Evolutionary conservation across 2,888 invertebrate genomes (phyloP), one percentile per base, ranked within the genome.

Genomic region (Asteroscopus sphinx): DNA sequence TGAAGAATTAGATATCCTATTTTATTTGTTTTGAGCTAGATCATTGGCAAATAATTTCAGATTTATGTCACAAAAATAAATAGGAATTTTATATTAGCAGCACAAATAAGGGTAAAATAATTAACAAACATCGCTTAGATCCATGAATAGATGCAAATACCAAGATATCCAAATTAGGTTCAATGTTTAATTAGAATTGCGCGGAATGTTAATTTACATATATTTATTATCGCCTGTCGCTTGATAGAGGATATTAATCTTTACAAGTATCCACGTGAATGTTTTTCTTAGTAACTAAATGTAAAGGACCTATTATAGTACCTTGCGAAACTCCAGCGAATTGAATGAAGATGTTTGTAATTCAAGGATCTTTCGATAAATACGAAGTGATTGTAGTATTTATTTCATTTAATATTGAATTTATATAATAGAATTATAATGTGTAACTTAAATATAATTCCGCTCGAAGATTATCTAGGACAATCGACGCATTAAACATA

Each of bases 401-500:
- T 49, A 57, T 57, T 40, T 47, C 0, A 47, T 63, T 16, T 12
- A 13, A 12, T 11, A 11, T 3, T 32, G 11, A 32, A 63, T 49
- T 52, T 52, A 32, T 49, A 13, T 49, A 1, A 47, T 8, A 9
- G 21, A 21, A 6, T 21, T 21, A 21, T 21, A 1, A 21, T 21
- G 21, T 6, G 21, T 6, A 21, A 21, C 3, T 21, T 36, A n/a
- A 6, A n/a, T 11, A 17, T 26, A 39, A 30, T 40, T 52, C 33
- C 11, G 16, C 58, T 49, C 11, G 9, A 45, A 55, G 39, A 62
- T 57, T 46, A 74, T 75, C 61, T 73, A 62, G 68, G 44, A 52
- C 42, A 58, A 62, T 39, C 39, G 46, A 33, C 13, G 48, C 49
- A 42, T 70, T 71, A 62, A 67, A 73, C 49, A 49, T 58, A 73